Base-by-base conservation (phyloP, 1,140 invertebrate genomes). In the Aphaenogaster floridana region DNA sequence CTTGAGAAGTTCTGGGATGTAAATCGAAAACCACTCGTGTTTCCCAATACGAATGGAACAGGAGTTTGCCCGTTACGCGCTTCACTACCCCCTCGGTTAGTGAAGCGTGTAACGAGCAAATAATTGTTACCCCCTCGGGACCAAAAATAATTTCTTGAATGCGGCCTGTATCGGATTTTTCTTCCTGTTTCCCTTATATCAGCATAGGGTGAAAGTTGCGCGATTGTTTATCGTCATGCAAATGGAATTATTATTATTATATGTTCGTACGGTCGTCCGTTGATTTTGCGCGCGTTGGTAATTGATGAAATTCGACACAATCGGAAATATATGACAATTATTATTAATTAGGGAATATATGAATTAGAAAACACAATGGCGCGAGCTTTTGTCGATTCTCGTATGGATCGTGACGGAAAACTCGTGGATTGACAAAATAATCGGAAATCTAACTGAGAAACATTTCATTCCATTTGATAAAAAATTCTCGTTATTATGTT, bases 191-290 rank as follows among this genome's bases (percentile, higher is more conserved):
- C 11, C 36, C 17, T 52, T 28, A 2, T n/a, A 2, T 54, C 5
- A 54, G 0, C 28, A 13, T 69, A 9, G 50, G 17, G n/a, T 13
- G 13, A 52, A 36, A 74, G 17, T 71, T 13, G 17, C 9, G 68
- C 8, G 28, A 64, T 50, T 64, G 36, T 28, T 21, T 21, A 13
- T 8, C 42, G 13, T 9, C 1, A 61, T 4, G 8, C 39, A 76
- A 84, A 76, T 50, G 50, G 11, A 63, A n/a, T 84, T 84, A 74
- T 61, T 72, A 59, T 83, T 74, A 76, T 61, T 74, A 28, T 28
- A 28, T 28, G 13, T 21, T 39, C n/a, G 52, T 17, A 17, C 36
- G 2, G 11, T 5, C 17, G 5, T 17, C 45, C 2, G 57, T 42
- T 61, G 45, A 77, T 61, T 78, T 63, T 63, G 34, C 17, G 57